Evolutionary conservation across 2,888 invertebrate species (phyloP).

Genomic region (Acanthosepion lycidas): DNA sequence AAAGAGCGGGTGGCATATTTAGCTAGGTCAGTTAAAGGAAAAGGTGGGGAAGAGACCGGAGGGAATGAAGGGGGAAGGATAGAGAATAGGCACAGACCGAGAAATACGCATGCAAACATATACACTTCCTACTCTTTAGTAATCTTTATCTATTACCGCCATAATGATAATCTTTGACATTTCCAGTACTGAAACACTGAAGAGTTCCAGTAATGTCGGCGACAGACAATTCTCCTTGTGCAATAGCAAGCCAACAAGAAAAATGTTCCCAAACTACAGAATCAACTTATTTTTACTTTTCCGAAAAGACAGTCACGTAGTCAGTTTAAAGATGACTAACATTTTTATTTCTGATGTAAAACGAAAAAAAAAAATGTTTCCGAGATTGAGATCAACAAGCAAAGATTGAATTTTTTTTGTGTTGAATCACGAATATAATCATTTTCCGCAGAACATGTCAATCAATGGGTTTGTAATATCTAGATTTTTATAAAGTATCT

Average conservation of each 20-base stretch:
- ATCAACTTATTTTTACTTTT: too few species aligned
- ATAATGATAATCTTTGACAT: conserved; percentile 36
- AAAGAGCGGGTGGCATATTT: conserved; percentile 17
- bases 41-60: neutral
- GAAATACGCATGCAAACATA: conserved; percentile 34
- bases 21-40: neutral
- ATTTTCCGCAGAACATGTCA: too few species aligned
- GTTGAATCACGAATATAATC: too few species aligned
- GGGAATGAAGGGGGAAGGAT: conserved; percentile 1
- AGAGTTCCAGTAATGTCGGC: neutral
- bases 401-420: too few species aligned
- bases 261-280: neutral
- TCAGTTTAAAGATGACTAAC: too few species aligned
- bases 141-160: neutral
- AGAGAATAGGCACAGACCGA: neutral
- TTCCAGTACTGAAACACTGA: neutral
- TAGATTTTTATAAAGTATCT: too few species aligned
- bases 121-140: neutral
- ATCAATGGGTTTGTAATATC: too few species aligned
- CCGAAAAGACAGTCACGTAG: too few species aligned
- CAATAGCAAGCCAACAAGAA: conserved; percentile 1
- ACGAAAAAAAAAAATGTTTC: too few species aligned
- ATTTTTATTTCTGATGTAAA: too few species aligned
- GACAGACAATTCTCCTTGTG: neutral
- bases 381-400: too few species aligned